A percentile compares a stretch with the other conserved stretches of the same genome.
phyloP scores from a whole-genome alignment of 1,140 invertebrate species.

The Gryllus bimaculatus region DNA sequence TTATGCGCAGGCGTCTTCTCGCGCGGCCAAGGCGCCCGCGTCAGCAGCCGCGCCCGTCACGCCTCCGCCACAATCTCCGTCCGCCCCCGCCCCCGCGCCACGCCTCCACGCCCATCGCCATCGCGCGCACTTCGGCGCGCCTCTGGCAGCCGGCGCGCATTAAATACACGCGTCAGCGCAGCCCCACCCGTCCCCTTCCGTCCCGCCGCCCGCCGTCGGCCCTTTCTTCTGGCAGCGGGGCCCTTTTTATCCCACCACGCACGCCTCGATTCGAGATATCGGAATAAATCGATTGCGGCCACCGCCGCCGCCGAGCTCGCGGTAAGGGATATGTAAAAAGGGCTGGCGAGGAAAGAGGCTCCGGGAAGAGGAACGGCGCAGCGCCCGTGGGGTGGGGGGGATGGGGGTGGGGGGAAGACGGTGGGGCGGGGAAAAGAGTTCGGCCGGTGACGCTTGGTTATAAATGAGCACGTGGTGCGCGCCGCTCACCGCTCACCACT shows the following conservation, averaged over 20 bases:
- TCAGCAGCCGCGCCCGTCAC: too few relatives aligned
- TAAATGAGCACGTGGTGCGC: background rate
- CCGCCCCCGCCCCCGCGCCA: too few relatives aligned
- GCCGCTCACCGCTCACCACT: too few relatives aligned
- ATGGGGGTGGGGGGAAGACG: too few relatives aligned
- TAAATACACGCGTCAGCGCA: background rate
- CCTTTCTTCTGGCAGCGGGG: background rate
- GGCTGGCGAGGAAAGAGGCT: background rate
- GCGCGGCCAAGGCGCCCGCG: too few relatives aligned
- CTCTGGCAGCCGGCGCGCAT: background rate
- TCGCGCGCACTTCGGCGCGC: background rate
- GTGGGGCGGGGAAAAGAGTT: background rate
- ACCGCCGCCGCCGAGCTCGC: background rate
- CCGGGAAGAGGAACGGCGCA: too few relatives aligned
- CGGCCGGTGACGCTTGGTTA: background rate
- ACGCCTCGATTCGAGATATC: background rate
- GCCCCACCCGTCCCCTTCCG: too few relatives aligned
- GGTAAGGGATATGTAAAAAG: conserved; percentile 4
- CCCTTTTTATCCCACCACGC: background rate
- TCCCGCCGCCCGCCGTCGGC: too few relatives aligned
- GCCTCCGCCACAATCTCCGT: too few relatives aligned
- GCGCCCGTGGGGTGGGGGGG: too few relatives aligned
- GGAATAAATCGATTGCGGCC: background rate
- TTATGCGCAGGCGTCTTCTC: too few relatives aligned
- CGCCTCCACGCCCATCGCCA: too few relatives aligned